phyloP scores from a whole-genome alignment of 2,888 invertebrate genomes.

The Rosalia funebris region DNA sequence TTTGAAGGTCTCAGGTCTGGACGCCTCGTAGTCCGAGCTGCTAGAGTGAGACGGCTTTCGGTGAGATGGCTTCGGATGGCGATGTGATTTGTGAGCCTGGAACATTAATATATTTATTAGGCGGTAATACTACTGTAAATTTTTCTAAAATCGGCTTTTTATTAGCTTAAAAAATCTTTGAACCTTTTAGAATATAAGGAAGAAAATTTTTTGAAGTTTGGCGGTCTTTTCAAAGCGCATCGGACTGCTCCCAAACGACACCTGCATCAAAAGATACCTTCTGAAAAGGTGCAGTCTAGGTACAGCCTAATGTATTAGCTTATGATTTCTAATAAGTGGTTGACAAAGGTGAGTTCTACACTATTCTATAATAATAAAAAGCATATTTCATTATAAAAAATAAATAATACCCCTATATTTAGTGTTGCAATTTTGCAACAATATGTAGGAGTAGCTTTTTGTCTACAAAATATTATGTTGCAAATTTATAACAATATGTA shows the following conservation, averaged over 20 bases:
- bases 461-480: background rate
- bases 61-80: background rate
- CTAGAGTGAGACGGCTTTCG: background rate
- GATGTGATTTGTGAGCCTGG: constrained; percentile 6
- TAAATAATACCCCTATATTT: background rate
- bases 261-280: no score
- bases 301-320: no score
- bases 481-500: background rate
- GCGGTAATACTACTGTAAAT: no score
- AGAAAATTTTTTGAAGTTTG: no score
- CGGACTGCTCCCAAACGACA: no score
- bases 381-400: background rate
- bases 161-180: no score
- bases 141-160: no score
- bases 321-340: background rate
- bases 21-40: constrained; percentile 8
- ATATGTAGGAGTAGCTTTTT: background rate
- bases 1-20: background rate
- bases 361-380: background rate
- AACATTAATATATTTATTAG: no score
- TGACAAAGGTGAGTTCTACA: background rate
- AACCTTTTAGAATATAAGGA: no score
- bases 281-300: no score
- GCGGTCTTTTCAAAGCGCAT: no score
- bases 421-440: background rate